These are phyloP conservation scores for Etheostoma nigrum DNA, from an alignment of 2,797 vertebrate genomes.

Conservation along the genomic window DNA sequence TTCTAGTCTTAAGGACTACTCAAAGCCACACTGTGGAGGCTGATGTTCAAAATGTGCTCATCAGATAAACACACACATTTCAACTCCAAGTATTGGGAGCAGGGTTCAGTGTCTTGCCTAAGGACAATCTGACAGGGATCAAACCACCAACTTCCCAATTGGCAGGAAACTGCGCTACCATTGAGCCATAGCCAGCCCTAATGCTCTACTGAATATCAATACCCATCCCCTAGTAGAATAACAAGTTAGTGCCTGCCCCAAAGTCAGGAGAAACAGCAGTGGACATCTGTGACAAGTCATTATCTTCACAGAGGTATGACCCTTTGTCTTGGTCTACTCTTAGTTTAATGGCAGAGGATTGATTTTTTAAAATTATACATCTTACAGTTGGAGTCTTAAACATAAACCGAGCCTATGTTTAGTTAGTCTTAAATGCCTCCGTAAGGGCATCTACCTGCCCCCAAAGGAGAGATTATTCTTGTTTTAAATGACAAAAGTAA, in stretches of 20 bases:
- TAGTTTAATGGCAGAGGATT: conserved; percentile 1
- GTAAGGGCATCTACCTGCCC: conserved; percentile 17
- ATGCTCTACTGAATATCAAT: too few species aligned
- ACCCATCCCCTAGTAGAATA: conserved; percentile 23
- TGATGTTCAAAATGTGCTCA: too few species aligned
- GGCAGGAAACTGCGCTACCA: too few species aligned
- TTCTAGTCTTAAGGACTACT: too few species aligned
- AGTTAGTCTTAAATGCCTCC: conserved; percentile 26
- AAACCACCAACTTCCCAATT: too few species aligned
- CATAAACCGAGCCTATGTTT: conserved; percentile 24
- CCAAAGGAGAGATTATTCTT: conserved; percentile 29
- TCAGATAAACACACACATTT: too few species aligned
- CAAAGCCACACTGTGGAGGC: too few species aligned
- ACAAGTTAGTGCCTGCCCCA: conserved; percentile 31
- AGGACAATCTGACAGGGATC: too few species aligned
- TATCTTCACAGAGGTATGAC: conserved; percentile 3
- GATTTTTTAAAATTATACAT: conserved; percentile 8
- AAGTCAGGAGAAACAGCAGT: conserved; percentile 43
- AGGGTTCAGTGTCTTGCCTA: too few species aligned
- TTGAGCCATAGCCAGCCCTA: too few species aligned
- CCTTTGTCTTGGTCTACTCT: conserved; percentile 21
- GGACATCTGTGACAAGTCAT: conserved; percentile 39
- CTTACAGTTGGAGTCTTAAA: conserved; percentile 21
- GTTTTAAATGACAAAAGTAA: conserved; percentile 50
- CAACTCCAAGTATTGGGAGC: too few species aligned